Evolutionary conservation across 1,140 invertebrate genomes (phyloP).

Genomic region (Atta texana): DNA sequence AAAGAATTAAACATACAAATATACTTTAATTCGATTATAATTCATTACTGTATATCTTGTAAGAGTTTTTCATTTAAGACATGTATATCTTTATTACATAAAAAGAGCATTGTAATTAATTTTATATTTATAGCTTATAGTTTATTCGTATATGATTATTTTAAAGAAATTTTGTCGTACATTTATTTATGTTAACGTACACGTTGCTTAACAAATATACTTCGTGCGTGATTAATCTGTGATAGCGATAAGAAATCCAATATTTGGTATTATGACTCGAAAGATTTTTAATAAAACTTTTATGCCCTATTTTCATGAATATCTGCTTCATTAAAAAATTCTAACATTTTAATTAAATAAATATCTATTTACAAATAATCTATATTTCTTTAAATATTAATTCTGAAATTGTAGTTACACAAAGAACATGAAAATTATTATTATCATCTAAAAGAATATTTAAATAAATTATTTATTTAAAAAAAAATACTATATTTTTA

Average conservation of each 20-base stretch:
- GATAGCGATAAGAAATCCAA: constrained; percentile 68
- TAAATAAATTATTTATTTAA: constrained; percentile 16
- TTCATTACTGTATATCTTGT: neutral
- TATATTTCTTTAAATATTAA: neutral
- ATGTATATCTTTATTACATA: constrained; percentile 30
- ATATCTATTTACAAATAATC: neutral
- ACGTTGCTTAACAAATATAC: constrained; percentile 56
- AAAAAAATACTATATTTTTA: neutral
- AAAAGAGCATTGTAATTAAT: constrained; percentile 48
- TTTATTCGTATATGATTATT: constrained; percentile 37
- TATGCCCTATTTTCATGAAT: neutral
- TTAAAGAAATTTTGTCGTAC: constrained; percentile 1
- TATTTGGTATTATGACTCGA: constrained; percentile 12
- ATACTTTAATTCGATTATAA: constrained; percentile 15
- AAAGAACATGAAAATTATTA: neutral
- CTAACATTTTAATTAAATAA: neutral
- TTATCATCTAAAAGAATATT: neutral
- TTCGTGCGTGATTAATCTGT: constrained; percentile 72
- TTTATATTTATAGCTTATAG: constrained; percentile 57
- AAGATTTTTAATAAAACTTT: constrained; percentile 46
- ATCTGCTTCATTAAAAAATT: neutral
- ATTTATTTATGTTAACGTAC: constrained; percentile 57
- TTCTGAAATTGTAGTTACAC: neutral
- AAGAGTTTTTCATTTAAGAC: neutral
- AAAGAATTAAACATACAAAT: neutral